A percentile compares a stretch with the other conserved stretches of the same genome.
phyloP scores from a whole-genome alignment of 2,113 vertebrate species.

The Laticauda laticaudata region DNA sequence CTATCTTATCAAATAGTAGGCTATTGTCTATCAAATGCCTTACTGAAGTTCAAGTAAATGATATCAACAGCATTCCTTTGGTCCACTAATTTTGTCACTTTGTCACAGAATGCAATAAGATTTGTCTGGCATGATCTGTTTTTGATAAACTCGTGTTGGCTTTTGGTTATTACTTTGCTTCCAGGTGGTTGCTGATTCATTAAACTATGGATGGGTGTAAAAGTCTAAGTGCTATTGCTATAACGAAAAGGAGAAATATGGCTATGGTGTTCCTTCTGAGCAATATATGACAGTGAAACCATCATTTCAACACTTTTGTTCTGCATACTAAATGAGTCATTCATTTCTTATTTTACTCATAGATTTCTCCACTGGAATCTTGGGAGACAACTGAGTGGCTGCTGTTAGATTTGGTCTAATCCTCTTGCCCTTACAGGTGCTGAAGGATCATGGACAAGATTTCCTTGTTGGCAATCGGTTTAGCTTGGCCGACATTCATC shows the following conservation, averaged over 20 bases:
- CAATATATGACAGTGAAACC: background rate
- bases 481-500: constrained; percentile 81
- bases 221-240: background rate
- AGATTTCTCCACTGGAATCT: background rate
- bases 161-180: too few species aligned
- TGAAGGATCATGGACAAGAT: constrained; percentile 61
- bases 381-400: background rate
- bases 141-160: too few species aligned
- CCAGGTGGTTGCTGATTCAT: too few species aligned
- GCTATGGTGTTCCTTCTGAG: background rate
- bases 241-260: background rate
- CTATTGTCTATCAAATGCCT: too few species aligned
- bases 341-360: background rate
- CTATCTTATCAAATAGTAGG: too few species aligned
- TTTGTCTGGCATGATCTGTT: too few species aligned
- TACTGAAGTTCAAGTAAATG: too few species aligned
- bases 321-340: background rate
- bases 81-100: too few species aligned
- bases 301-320: background rate
- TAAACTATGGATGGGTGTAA: background rate
- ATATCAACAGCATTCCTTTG: too few species aligned
- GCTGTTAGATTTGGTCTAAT: background rate
- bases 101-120: too few species aligned
- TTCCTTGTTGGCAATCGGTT: constrained; percentile 81
- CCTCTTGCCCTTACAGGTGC: constrained; percentile 60